Evolutionary conservation across 2,797 vertebrate genomes (phyloP).

Genomic region (Schizopygopsis malacanthus): DNA sequence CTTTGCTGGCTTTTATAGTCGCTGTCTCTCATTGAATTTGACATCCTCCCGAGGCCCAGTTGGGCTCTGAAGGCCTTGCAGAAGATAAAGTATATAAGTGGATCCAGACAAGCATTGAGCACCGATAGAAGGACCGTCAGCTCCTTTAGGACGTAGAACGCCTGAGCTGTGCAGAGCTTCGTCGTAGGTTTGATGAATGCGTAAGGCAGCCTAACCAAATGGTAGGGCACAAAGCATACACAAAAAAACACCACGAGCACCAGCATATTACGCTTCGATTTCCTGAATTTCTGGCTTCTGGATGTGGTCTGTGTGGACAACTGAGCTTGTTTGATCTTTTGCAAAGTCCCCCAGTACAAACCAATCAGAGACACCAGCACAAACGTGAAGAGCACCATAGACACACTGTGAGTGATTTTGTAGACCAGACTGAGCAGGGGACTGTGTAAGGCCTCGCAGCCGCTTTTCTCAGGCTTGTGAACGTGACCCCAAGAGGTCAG

Average conservation of each 20-base stretch:
- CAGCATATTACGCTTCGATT: constrained; percentile 72
- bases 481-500: neutral
- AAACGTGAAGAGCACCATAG: constrained; percentile 62
- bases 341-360: constrained; percentile 70
- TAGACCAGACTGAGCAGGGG: constrained; percentile 48
- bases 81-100: constrained; percentile 78
- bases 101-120: constrained; percentile 77
- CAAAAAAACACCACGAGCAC: constrained; percentile 75
- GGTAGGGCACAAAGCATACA: constrained; percentile 78
- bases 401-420: constrained; percentile 63
- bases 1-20: neutral
- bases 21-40: neutral
- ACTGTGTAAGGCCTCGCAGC: constrained; percentile 64
- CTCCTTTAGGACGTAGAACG: constrained; percentile 72
- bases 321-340: constrained; percentile 58
- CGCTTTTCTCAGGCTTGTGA: rapidly evolving
- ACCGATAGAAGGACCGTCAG: constrained; percentile 65
- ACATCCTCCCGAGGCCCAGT: constrained; percentile 46
- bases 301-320: constrained; percentile 30
- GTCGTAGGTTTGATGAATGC: constrained; percentile 44
- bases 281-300: constrained; percentile 61
- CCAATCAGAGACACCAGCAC: constrained; percentile 67
- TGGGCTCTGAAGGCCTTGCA: constrained; percentile 71
- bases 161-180: neutral
- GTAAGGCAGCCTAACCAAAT: constrained; percentile 73